Evolutionary conservation across 2,797 vertebrate genomes (phyloP).

Genomic region (Hemitrygon akajei): DNA sequence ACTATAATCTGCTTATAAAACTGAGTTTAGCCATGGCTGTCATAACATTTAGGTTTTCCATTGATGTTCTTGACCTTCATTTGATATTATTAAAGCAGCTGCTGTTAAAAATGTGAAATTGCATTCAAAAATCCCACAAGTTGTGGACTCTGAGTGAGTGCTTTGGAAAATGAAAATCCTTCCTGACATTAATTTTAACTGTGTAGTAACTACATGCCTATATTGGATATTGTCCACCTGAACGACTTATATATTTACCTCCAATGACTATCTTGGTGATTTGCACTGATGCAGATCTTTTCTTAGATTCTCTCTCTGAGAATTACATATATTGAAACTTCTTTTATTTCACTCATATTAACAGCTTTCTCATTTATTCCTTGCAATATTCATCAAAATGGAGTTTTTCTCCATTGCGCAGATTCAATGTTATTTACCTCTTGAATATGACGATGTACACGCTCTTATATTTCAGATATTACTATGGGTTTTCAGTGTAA

Average conservation of each 20-base stretch:
- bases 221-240: conserved; percentile 22
- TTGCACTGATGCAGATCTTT: not conserved
- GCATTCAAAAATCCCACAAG: conserved; percentile 31
- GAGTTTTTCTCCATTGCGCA: not conserved
- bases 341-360: not conserved
- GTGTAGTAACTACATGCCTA: not conserved
- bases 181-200: conserved; percentile 32
- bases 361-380: not conserved
- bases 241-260: not conserved
- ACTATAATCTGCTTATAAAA: conserved; percentile 37
- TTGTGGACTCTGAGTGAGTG: conserved; percentile 16
- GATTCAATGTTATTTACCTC: not conserved
- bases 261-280: not conserved
- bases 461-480: not conserved
- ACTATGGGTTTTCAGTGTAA: not conserved
- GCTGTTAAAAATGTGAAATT: conserved; percentile 31
- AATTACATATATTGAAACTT: not conserved
- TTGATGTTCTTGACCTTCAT: conserved; percentile 36
- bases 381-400: too few species aligned
- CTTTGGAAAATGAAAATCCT: conserved; percentile 24
- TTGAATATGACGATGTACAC: not conserved
- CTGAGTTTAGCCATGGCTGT: conserved; percentile 31
- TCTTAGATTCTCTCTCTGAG: not conserved
- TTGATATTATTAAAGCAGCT: conserved; percentile 36
- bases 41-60: conserved; percentile 33